These are phyloP conservation scores for Aporophyla lueneburgensis DNA, from an alignment of 2,888 invertebrate genomes.

Conservation along the genomic window DNA sequence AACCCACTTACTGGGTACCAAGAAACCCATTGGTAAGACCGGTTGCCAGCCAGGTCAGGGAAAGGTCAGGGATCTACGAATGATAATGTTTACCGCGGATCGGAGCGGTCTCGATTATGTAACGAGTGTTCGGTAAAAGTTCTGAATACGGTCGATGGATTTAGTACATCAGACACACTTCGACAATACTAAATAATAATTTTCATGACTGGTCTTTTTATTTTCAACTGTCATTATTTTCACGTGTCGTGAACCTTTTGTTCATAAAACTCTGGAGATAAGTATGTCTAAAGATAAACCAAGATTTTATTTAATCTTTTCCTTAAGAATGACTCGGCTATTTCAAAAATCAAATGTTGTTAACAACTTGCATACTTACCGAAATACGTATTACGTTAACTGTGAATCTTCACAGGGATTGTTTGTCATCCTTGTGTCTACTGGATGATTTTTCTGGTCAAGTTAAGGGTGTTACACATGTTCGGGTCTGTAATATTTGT, in stretches of 20 bases:
- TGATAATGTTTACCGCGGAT: neutral
- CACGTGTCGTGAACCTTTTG: neutral
- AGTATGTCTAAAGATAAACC: too few relatives aligned
- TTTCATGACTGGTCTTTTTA: neutral
- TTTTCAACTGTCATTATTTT: slow-evolving; percentile 1
- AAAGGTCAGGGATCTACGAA: neutral
- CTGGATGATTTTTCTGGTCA: neutral
- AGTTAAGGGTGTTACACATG: neutral
- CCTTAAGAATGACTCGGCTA: neutral
- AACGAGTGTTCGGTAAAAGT: neutral
- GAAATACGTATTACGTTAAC: neutral
- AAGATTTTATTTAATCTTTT: too few relatives aligned
- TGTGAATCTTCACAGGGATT: neutral
- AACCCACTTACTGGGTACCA: too few relatives aligned
- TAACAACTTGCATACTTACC: neutral
- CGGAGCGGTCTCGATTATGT: neutral
- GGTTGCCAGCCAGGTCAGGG: too few relatives aligned
- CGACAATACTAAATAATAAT: neutral
- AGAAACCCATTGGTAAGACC: too few relatives aligned
- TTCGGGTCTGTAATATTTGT: neutral
- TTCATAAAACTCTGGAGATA: neutral
- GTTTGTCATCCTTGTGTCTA: neutral
- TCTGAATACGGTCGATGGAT: neutral
- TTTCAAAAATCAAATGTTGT: neutral
- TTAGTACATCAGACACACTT: neutral